These are phyloP conservation scores for Crypturellus undulatus DNA, from an alignment of 2,113 vertebrate genomes.

Conservation along the genomic window DNA sequence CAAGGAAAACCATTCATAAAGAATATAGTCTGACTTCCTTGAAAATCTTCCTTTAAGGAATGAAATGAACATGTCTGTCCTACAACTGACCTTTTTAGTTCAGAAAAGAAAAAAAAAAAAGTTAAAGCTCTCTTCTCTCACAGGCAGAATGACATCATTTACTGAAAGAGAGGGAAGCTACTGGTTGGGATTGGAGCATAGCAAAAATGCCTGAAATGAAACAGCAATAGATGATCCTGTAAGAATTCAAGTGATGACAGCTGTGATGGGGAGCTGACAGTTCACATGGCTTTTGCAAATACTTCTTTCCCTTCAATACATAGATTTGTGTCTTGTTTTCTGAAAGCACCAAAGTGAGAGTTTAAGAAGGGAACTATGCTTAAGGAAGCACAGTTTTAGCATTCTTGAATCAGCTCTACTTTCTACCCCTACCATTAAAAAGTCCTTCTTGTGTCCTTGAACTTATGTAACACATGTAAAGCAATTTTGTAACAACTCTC, in stretches of 20 bases:
- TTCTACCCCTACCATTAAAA: background rate
- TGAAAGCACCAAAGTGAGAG: background rate
- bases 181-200: fast-evolving
- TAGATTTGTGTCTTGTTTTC: background rate
- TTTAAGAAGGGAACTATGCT: background rate
- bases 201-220: background rate
- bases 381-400: background rate
- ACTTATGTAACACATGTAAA: background rate
- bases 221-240: background rate
- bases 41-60: background rate
- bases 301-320: background rate
- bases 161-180: background rate
- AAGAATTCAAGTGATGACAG: background rate
- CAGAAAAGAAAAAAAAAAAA: background rate
- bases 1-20: background rate
- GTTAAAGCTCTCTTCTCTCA: background rate
- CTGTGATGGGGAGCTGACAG: background rate
- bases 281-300: background rate
- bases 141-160: background rate
- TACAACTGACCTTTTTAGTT: background rate
- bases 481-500: conserved; percentile 17
- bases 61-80: background rate
- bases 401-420: background rate
- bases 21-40: background rate
- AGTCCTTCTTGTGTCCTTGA: background rate